These are phyloP conservation scores for Beris chalybata DNA, from an alignment of 2,888 invertebrate genomes.

Conservation along the genomic window DNA sequence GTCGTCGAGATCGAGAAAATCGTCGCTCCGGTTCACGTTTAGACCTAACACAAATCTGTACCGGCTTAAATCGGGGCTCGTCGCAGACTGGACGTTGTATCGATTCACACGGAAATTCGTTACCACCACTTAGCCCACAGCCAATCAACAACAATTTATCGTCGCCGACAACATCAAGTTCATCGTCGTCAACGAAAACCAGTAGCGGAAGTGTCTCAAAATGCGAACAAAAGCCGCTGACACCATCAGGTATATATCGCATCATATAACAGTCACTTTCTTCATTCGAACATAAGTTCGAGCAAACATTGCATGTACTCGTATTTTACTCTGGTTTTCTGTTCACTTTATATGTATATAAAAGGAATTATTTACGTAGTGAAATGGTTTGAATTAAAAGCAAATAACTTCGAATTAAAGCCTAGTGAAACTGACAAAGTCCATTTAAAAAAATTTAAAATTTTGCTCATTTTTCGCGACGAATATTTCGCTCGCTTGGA, in stretches of 20 bases:
- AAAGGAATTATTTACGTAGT: too few relatives aligned
- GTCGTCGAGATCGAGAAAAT: constrained; percentile 54
- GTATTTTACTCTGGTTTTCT: too few relatives aligned
- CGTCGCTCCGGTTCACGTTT: constrained; percentile 49
- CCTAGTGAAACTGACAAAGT: too few relatives aligned
- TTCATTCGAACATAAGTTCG: too few relatives aligned
- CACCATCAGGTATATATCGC: constrained; percentile 50
- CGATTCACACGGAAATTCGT: constrained; percentile 50
- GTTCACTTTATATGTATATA: too few relatives aligned
- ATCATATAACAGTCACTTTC: too few relatives aligned
- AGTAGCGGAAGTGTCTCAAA: constrained; percentile 43
- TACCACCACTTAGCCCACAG: constrained; percentile 46
- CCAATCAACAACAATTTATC: constrained; percentile 42
- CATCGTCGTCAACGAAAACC: constrained; percentile 37
- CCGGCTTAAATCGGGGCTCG: constrained; percentile 43
- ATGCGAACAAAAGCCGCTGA: constrained; percentile 52
- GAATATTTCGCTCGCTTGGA: too few relatives aligned
- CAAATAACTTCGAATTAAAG: too few relatives aligned
- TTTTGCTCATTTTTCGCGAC: too few relatives aligned
- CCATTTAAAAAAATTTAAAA: too few relatives aligned
- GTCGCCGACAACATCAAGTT: constrained; percentile 37
- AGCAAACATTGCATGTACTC: too few relatives aligned
- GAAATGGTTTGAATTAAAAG: too few relatives aligned
- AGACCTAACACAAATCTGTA: constrained; percentile 53
- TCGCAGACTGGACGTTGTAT: constrained; percentile 44